Base-by-base conservation (phyloP, 2,113 vertebrate species). In the Peromyscus maniculatus region DNA sequence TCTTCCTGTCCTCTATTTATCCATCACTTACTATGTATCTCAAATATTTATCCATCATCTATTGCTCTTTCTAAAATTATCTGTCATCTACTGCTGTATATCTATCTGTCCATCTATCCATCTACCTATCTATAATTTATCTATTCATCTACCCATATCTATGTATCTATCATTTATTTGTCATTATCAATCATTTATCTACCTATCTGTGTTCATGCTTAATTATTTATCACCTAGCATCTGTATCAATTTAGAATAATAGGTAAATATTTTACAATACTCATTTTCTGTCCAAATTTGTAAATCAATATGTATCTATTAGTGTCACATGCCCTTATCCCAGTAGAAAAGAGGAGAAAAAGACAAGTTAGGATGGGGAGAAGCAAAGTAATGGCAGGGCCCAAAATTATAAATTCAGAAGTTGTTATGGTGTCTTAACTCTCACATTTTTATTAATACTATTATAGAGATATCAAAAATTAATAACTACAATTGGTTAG, bases 261-360 rank as follows among this genome's bases (percentile, higher is more conserved):
- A 84, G n/a, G 4, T 19, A 57, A 95, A 62, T 31, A 8, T 43
- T 93, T 64, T 89, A 72, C 92, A 12, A 36, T 46, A 39, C 7
- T 66, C 28, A 67, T 67, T 82, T 88, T 82, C 26, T 77, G 31
- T 26, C 28, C 49, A 55, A n/a, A 55, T 26, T 33, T 84, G 17
- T 5, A 43, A 69, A 66, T 95, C 36, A 9, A 52, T 83, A 91
- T 83, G 66, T 71, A 96, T 64, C 86, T 92, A 89, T 19, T 87
- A 28, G 82, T 64, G 21, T 75, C n/a, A 33, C 46, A n/a, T 49
- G 17, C 21, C 9, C n/a, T 95, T 74, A 82, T 62, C 28, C 17
- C 87, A 92, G 67, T 87, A 19, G 7, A 69, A 88, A 57, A 46
- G 26, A 79, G 19, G 5, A 43, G 33, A 9, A 33, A 22, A 15